phyloP scores from a whole-genome alignment of 2,113 vertebrate genomes.

The Verasper variegatus region DNA sequence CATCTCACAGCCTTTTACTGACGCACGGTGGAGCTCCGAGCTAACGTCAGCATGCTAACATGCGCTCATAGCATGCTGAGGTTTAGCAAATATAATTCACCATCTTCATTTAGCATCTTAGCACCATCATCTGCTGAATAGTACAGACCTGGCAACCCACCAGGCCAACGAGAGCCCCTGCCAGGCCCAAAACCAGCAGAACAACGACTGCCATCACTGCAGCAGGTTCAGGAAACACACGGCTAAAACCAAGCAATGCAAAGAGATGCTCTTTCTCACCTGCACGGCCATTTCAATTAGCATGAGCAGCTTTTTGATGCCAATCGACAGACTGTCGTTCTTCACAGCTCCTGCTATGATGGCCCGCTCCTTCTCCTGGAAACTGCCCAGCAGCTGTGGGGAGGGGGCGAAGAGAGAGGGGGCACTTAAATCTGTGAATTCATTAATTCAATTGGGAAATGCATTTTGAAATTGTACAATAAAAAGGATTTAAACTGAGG shows the following conservation, averaged over 20 bases:
- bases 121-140: not conserved
- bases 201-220: not conserved
- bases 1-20: not conserved
- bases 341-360: constrained; percentile 89
- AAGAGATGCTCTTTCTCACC: constrained; percentile 77
- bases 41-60: too few species aligned
- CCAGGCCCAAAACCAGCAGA: not conserved
- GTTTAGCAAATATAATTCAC: not conserved
- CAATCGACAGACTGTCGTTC: constrained; percentile 87
- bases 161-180: too few species aligned
- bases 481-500: too few species aligned
- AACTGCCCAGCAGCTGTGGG: constrained; percentile 90
- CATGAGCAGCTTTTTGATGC: constrained; percentile 98
- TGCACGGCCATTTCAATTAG: constrained; percentile 97
- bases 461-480: too few species aligned
- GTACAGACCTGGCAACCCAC: too few species aligned
- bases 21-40: not conserved
- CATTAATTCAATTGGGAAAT: too few species aligned
- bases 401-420: not conserved
- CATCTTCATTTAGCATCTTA: not conserved
- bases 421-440: too few species aligned
- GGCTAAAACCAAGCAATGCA: not conserved
- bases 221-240: not conserved
- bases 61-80: too few species aligned
- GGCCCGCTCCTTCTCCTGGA: constrained; percentile 90